phyloP scores from a whole-genome alignment of 30 jellyfish, hydroid and myxozoan species.

The Hydractinia echinata region DNA sequence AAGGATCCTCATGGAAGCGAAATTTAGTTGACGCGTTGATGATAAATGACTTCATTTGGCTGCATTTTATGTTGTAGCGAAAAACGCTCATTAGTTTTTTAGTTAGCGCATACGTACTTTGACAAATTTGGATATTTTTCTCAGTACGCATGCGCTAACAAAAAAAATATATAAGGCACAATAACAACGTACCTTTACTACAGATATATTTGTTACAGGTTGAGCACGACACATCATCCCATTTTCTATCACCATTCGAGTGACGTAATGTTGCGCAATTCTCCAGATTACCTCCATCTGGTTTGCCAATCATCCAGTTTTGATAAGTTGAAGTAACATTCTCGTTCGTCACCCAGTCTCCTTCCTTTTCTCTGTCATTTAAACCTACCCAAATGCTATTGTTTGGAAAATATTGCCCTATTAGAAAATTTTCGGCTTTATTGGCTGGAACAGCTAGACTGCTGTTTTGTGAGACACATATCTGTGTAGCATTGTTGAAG shows the following conservation, averaged over 20 bases:
- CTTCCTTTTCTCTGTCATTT: neutral
- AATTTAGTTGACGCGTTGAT: no score
- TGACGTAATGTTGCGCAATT: neutral
- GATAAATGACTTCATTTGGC: no score
- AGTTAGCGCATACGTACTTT: no score
- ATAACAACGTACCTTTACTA: neutral
- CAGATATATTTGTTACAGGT: constrained; percentile 15
- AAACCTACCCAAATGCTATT: neutral
- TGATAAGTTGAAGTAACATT: neutral
- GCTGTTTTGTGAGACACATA: neutral
- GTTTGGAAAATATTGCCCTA: neutral
- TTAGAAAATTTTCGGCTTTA: neutral
- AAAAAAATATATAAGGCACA: no score
- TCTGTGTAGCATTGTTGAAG: neutral
- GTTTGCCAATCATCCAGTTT: neutral
- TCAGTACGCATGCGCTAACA: no score
- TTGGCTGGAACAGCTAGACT: neutral
- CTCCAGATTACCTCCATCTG: neutral
- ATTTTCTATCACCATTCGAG: neutral
- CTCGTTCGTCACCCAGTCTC: neutral
- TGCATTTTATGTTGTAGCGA: no score
- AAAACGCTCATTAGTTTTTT: no score
- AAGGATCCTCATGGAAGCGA: no score
- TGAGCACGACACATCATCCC: neutral
- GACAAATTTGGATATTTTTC: no score